A percentile compares a stretch with the other conserved stretches of the same genome.
These are phyloP conservation scores for Rhopalosiphum maidis DNA, from an alignment of 1,140 invertebrate genomes.

Conservation along the genomic window DNA sequence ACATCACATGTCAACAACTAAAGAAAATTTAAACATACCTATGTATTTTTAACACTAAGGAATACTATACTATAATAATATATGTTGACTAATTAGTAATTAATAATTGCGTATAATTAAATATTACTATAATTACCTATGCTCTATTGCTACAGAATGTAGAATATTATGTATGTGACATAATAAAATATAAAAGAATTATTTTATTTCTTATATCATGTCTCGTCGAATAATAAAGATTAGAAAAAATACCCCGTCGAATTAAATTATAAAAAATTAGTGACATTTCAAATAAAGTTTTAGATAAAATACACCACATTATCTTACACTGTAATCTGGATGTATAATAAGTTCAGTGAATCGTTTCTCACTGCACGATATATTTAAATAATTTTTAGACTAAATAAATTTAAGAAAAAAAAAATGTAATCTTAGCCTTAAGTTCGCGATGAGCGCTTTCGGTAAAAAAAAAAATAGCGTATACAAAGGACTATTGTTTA, in stretches of 20 bases:
- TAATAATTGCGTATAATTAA: too few species aligned
- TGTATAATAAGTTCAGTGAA: not conserved
- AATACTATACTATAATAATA: too few species aligned
- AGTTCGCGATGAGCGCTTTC: not conserved
- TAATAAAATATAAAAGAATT: not conserved
- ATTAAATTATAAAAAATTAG: not conserved
- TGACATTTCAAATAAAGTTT: not conserved
- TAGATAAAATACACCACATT: not conserved
- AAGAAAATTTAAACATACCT: too few species aligned
- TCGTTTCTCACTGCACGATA: not conserved
- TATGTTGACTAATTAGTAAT: too few species aligned
- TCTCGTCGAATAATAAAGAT: not conserved
- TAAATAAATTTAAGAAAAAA: too few species aligned
- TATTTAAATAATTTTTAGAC: not conserved
- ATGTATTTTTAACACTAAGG: too few species aligned
- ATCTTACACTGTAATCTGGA: not conserved
- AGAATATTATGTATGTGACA: too few species aligned
- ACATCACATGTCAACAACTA: too few species aligned
- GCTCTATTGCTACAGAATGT: too few species aligned
- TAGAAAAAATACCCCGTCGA: not conserved
- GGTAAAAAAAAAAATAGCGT: not conserved
- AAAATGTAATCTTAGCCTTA: not conserved
- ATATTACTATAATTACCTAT: too few species aligned
- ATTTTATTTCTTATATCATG: not conserved
- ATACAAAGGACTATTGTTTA: conserved; percentile 8